Percentiles rank a stretch among this genome's conserved stretches.
phyloP scores from a whole-genome alignment of 2,113 vertebrate species.

The Psilopsiagon aymara region DNA sequence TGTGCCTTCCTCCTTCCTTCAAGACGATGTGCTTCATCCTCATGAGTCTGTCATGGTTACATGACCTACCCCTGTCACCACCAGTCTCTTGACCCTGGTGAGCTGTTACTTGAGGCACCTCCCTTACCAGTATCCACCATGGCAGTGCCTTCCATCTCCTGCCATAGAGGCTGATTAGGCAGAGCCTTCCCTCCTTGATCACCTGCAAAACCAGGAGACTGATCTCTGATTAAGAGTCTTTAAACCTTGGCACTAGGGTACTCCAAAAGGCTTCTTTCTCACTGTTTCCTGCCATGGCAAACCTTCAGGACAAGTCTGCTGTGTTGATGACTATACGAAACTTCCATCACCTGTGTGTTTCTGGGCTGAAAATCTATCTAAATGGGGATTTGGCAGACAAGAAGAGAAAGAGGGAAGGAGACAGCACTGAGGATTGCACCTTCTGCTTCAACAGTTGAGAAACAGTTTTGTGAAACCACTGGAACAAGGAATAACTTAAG shows the following conservation, averaged over 20 bases:
- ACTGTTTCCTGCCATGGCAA: background rate
- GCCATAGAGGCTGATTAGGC: background rate
- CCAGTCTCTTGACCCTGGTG: background rate
- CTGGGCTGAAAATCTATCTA: background rate
- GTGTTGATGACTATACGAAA: background rate
- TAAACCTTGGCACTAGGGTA: background rate
- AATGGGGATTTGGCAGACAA: background rate
- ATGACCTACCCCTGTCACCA: no score
- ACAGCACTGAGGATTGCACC: background rate
- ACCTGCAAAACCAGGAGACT: background rate
- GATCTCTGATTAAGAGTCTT: background rate
- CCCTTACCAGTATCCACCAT: background rate
- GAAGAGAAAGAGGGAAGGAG: background rate
- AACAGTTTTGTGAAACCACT: constrained; percentile 41
- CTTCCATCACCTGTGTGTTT: background rate
- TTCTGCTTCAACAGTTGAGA: constrained; percentile 27
- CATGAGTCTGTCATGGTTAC: rapidly evolving
- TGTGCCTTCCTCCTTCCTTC: background rate
- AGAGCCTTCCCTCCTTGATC: background rate
- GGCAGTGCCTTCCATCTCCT: background rate
- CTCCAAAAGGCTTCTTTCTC: background rate
- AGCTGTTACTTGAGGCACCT: background rate
- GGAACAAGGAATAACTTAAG: constrained; percentile 16
- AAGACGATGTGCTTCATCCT: background rate
- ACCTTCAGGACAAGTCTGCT: background rate